Conservation (phyloP, 2,888 invertebrate genomes). For the Sinopyrophorus schimmeli region DNA sequence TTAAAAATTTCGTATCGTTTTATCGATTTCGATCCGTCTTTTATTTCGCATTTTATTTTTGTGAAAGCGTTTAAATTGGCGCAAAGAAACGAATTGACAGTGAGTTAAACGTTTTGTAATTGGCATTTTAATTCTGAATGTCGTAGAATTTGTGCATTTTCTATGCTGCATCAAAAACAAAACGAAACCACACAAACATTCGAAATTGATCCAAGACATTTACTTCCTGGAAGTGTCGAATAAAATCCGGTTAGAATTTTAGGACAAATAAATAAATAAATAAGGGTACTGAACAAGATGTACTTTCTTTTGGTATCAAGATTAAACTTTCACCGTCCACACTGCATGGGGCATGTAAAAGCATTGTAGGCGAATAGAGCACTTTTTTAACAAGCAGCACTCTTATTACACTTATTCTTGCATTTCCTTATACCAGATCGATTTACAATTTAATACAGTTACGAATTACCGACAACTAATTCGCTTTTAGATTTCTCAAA, state of each 20-base stretch:
- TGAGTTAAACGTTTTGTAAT: constrained; percentile 4
- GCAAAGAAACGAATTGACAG: not conserved
- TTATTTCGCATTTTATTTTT: too few relatives aligned
- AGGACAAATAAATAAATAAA: not conserved
- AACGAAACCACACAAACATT: not conserved
- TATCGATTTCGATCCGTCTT: too few relatives aligned
- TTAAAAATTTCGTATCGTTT: too few relatives aligned
- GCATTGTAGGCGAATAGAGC: constrained; percentile 41
- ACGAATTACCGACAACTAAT: too few relatives aligned
- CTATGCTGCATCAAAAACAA: not conserved
- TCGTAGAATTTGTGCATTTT: constrained; percentile 20
- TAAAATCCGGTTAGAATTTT: constrained; percentile 10
- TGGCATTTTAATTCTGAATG: constrained; percentile 13
- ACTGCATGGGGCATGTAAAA: constrained; percentile 51
- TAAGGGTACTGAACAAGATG: constrained; percentile 5
- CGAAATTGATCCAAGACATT: constrained; percentile 1
- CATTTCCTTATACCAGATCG: not conserved
- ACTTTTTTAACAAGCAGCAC: constrained; percentile 25
- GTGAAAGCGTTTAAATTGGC: too few relatives aligned
- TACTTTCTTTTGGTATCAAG: constrained; percentile 48
- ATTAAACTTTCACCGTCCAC: constrained; percentile 54
- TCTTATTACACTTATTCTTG: constrained; percentile 4
- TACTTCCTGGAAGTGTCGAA: too few relatives aligned
- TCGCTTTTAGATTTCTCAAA: not conserved
- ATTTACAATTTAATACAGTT: too few relatives aligned